Base-by-base conservation (phyloP, 1,140 invertebrate species). In the Drosophila lacteicornis region DNA sequence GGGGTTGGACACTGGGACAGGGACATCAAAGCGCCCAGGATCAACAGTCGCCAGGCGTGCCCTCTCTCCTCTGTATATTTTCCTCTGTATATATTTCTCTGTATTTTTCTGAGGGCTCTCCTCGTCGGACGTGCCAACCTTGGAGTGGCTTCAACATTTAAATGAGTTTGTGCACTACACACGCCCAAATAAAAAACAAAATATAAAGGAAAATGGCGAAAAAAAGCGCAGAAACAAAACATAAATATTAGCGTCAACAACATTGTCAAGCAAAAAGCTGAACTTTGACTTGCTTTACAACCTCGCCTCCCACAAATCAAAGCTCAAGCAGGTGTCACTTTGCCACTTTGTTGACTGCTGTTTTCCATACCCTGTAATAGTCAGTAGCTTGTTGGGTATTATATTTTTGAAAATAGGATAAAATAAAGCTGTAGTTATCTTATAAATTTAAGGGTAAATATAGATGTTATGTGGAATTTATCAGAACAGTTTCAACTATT, bases 21-120 rank as follows among this genome's bases (percentile, higher is more conserved):
- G 65, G 79, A 79, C 84, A 87, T 90, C 84, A 88, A 87, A 87
- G 83, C 82, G 77, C 77, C 67, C 80, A 88, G 84, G 84, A 88
- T 88, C 84, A 88, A 88, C 84, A 88, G 84, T 90, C 85, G 81
- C 75, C 74, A 73, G 46, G 85, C 85, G 80, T 90, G 83, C 66
- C 69, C 17, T 19, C 55, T 66, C 42, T 27, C 55, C 59, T 22
- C 40, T 36, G 30, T 30, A n/a, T 51, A 17, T 50, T 12, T 49
- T 27, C 22, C 12, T 45, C 7, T 11, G 3, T 47, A 47, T 46
- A 19, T 61, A 11, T 40, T 55, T 38, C 36, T 43, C 50, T 40
- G 25, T 43, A 36, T 36, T 47, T 36, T 17, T 55, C 8, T 25
- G 13, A 55, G 51, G 51, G 19, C 22, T 42, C 9, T 19, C 15